A percentile compares a stretch with the other conserved stretches of the same genome.
These are phyloP conservation scores for Tragelaphus scriptus DNA, from an alignment of 2,113 vertebrate species.

Conservation along the genomic window DNA sequence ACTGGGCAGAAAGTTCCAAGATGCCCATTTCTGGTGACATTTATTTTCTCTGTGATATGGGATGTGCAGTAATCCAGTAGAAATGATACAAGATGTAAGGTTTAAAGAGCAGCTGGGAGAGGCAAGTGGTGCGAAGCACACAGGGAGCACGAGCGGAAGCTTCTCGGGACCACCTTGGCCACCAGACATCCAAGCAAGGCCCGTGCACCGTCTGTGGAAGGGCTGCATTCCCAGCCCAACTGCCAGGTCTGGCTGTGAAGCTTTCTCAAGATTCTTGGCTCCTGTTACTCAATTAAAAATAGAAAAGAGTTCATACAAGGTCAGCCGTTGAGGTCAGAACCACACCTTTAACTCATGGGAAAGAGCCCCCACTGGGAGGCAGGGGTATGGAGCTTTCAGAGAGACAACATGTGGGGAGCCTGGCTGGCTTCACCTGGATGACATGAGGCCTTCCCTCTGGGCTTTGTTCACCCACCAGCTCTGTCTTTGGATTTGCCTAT, in stretches of 20 bases:
- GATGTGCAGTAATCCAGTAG: neutral
- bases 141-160: neutral
- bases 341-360: neutral
- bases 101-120: neutral
- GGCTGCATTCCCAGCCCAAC: neutral
- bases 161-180: neutral
- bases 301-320: neutral
- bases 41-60: neutral
- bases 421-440: neutral
- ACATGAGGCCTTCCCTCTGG: neutral
- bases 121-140: neutral
- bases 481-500: neutral
- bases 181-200: neutral
- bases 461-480: neutral
- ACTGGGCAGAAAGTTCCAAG: neutral
- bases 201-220: no score
- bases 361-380: neutral
- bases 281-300: neutral
- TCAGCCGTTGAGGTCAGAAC: neutral
- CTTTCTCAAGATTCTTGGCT: neutral
- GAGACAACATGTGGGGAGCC: neutral
- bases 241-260: neutral
- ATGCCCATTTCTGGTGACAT: neutral
- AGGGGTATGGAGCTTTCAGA: neutral
- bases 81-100: neutral